A percentile compares a stretch with the other conserved stretches of the same genome.
Evolutionary conservation across 2,797 vertebrate genomes (phyloP).

Genomic region (Caiman crocodilus): DNA sequence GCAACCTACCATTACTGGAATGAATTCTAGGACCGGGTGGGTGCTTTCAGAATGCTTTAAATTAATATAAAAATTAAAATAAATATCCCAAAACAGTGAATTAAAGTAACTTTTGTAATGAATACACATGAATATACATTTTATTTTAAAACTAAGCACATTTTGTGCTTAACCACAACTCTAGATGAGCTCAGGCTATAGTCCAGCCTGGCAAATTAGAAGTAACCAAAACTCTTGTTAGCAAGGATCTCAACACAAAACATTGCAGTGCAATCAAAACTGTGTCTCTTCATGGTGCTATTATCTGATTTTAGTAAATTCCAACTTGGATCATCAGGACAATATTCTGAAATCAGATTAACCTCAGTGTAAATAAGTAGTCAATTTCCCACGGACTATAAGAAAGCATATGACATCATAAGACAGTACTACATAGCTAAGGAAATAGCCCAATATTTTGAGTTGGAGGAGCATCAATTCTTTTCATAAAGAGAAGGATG

Average conservation of each 20-base stretch:
- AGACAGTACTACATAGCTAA: not conserved
- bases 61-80: not conserved
- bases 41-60: conserved; percentile 2
- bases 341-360: not conserved
- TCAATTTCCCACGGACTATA: not conserved
- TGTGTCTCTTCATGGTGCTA: not conserved
- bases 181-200: not conserved
- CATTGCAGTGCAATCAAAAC: no score
- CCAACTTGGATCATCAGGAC: not conserved
- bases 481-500: not conserved
- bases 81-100: no score
- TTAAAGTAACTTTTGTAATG: no score
- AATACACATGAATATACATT: no score
- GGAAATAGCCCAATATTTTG: not conserved
- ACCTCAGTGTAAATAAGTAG: not conserved
- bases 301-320: not conserved
- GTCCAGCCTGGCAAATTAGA: not conserved
- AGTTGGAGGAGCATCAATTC: conserved; percentile 6
- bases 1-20: no score
- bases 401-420: not conserved
- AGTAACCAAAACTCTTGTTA: not conserved
- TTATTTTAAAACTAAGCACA: not conserved
- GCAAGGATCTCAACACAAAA: not conserved
- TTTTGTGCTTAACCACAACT: not conserved
- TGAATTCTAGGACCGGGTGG: not conserved